phyloP scores from a whole-genome alignment of 2,797 vertebrate species.

The Channallabes apus region DNA sequence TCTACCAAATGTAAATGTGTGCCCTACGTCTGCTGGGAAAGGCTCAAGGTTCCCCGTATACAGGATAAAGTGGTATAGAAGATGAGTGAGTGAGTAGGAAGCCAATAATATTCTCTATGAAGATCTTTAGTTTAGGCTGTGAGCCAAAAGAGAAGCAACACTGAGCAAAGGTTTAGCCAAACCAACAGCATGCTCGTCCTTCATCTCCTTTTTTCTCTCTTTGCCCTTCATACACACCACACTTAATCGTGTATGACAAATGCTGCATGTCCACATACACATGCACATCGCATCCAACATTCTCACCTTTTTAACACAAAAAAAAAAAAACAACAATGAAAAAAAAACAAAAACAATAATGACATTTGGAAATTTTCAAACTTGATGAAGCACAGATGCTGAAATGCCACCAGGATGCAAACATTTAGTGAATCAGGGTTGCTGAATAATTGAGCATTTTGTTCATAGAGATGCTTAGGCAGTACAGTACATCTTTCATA shows the following conservation, averaged over 20 bases:
- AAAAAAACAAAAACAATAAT: neutral
- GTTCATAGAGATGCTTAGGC: neutral
- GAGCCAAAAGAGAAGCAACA: neutral
- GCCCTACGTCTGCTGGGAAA: too few relatives aligned
- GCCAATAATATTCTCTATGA: neutral
- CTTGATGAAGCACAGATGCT: conserved; percentile 25
- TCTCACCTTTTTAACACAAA: neutral
- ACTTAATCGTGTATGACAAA: neutral
- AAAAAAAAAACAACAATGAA: neutral
- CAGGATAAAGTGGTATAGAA: too few relatives aligned
- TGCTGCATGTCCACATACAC: neutral
- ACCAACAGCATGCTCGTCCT: neutral
- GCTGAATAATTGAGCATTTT: neutral
- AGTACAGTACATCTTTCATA: neutral
- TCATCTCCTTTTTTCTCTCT: neutral
- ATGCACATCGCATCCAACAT: neutral
- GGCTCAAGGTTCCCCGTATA: too few relatives aligned
- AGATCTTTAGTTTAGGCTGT: neutral
- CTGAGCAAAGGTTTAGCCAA: neutral
- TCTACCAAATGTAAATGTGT: too few relatives aligned
- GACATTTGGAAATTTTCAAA: conserved; percentile 21
- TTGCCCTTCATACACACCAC: neutral
- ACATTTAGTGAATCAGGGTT: conserved; percentile 9
- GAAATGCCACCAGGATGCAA: conserved; percentile 21
- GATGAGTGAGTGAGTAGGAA: too few relatives aligned